These are phyloP conservation scores for Hystrix brachyura DNA, from an alignment of 2,113 vertebrate species.

Conservation along the genomic window DNA sequence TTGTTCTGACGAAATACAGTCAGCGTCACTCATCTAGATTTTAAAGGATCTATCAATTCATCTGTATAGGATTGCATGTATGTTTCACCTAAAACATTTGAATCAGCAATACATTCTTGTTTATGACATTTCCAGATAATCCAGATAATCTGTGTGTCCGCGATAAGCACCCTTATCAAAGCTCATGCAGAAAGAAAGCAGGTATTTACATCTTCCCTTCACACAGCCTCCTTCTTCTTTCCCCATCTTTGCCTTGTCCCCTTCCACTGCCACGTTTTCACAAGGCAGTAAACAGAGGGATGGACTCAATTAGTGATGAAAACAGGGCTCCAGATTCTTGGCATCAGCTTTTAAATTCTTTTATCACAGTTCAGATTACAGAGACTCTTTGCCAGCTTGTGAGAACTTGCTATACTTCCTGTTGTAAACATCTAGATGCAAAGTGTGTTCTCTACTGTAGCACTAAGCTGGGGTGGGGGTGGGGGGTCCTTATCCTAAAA, in stretches of 20 bases:
- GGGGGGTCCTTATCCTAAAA: background rate
- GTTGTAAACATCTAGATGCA: background rate
- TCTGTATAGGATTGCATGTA: background rate
- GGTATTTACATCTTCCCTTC: background rate
- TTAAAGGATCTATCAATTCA: background rate
- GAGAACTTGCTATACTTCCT: background rate
- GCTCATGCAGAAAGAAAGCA: background rate
- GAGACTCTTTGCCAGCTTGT: background rate
- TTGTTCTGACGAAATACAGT: background rate
- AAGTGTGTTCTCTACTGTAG: no score
- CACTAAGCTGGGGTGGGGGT: no score
- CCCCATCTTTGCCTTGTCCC: background rate
- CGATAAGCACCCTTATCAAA: constrained; percentile 3
- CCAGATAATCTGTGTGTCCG: background rate
- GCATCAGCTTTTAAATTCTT: background rate
- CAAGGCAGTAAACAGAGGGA: background rate
- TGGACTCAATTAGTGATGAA: background rate
- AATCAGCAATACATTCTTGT: background rate
- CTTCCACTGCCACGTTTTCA: no score
- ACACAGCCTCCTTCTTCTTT: background rate
- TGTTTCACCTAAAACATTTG: background rate
- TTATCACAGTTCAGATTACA: background rate
- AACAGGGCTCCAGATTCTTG: background rate
- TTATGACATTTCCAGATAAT: background rate
- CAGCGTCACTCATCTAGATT: background rate